Evolutionary conservation across 2,888 invertebrate species (phyloP).

Genomic region (Flabesymbios commensalis): DNA sequence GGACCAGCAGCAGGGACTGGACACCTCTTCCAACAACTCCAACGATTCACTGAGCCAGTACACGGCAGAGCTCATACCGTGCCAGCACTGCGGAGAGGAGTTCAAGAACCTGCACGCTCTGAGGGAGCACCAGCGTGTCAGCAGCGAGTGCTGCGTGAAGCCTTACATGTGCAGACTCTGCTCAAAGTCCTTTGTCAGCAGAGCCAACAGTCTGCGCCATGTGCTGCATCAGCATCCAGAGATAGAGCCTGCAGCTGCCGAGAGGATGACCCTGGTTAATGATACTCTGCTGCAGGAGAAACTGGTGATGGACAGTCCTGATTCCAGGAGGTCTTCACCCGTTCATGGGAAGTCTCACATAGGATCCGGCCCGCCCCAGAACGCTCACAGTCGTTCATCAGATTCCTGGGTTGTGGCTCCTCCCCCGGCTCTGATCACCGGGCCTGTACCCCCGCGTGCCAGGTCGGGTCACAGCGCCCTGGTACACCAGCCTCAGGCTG

Average conservation of each 20-base stretch:
- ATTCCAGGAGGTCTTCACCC: neutral
- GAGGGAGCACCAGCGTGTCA: constrained; percentile 60
- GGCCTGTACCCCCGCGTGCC: too few species aligned
- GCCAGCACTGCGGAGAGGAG: constrained; percentile 62
- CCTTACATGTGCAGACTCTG: constrained; percentile 60
- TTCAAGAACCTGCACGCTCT: constrained; percentile 61
- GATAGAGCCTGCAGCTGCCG: constrained; percentile 34
- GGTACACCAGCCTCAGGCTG: too few species aligned
- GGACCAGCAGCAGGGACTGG: constrained; percentile 43
- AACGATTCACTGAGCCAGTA: too few species aligned
- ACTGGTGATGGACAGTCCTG: constrained; percentile 2
- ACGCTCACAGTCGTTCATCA: neutral
- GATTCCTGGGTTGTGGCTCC: neutral
- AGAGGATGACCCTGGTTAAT: constrained; percentile 44
- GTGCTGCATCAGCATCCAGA: constrained; percentile 58
- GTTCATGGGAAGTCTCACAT: neutral
- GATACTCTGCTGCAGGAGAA: constrained; percentile 24
- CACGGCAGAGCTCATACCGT: too few species aligned
- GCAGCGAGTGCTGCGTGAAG: constrained; percentile 56
- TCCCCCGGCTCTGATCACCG: neutral
- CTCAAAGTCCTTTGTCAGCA: constrained; percentile 59
- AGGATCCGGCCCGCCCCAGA: neutral
- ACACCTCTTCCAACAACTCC: neutral
- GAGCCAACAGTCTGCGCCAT: constrained; percentile 60
- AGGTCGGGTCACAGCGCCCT: too few species aligned